Conservation (phyloP, 2,113 vertebrate species). For the Andinoacara biseriatus region DNA sequence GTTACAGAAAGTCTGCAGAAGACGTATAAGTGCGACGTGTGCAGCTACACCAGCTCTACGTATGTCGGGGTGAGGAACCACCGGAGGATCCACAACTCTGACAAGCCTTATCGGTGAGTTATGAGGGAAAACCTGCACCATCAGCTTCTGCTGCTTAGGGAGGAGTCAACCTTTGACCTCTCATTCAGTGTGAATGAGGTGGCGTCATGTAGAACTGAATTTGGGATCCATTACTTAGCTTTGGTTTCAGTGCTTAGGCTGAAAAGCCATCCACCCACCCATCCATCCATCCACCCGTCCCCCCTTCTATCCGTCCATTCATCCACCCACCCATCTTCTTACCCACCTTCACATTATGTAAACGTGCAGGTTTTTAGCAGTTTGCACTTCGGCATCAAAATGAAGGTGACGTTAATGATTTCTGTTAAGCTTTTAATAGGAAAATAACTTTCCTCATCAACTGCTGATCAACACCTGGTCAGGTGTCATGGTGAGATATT, state of each 20-base stretch:
- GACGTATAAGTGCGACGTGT: conserved; percentile 91
- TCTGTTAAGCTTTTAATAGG: neutral
- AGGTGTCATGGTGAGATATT: neutral
- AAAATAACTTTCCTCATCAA: neutral
- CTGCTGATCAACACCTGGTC: rapidly evolving
- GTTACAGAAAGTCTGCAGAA: conserved; percentile 79
- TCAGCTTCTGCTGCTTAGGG: neutral
- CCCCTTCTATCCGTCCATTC: too few relatives aligned
- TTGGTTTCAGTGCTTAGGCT: too few relatives aligned
- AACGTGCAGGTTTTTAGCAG: neutral
- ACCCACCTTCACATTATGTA: neutral
- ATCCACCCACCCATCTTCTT: too few relatives aligned
- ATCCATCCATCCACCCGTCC: too few relatives aligned
- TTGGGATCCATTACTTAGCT: too few relatives aligned
- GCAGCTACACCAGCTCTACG: conserved; percentile 93
- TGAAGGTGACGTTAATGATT: rapidly evolving
- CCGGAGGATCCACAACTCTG: conserved; percentile 92
- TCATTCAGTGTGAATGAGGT: too few relatives aligned
- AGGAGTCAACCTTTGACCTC: too few relatives aligned
- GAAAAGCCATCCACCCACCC: too few relatives aligned
- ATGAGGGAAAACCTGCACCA: neutral
- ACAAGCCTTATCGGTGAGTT: conserved; percentile 94
- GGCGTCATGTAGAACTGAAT: too few relatives aligned
- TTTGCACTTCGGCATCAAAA: neutral
- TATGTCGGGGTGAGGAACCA: conserved; percentile 96